A percentile compares a stretch with the other conserved stretches of the same genome.
Evolutionary conservation across 2,797 vertebrate species (phyloP).

Genomic region (Oreonectes daqikongensis): DNA sequence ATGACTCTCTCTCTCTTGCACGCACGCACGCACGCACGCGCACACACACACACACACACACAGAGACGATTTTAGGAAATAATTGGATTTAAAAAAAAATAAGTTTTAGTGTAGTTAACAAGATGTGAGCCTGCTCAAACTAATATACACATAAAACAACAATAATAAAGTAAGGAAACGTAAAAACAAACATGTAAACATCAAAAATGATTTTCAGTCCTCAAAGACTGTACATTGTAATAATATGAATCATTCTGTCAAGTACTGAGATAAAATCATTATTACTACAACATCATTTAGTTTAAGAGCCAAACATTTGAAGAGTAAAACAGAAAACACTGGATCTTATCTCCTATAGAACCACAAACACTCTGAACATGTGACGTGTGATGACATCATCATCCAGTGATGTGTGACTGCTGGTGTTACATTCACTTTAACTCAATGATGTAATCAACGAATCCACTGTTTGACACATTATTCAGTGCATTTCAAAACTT

Average conservation of each 20-base stretch:
- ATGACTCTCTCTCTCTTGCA: neutral
- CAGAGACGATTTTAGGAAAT: neutral
- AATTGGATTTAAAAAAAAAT: neutral
- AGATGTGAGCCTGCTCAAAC: neutral
- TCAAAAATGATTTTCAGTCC: slow-evolving; percentile 5
- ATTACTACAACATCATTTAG: no score
- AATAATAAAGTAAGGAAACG: neutral
- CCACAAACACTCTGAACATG: neutral
- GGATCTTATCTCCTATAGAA: no score
- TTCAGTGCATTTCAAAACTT: no score
- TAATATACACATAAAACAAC: neutral
- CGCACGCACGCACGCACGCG: neutral
- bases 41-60: neutral
- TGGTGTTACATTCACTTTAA: neutral
- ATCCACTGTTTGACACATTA: neutral
- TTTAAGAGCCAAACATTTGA: neutral
- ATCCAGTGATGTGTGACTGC: slow-evolving; percentile 21
- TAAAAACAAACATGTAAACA: slow-evolving; percentile 20
- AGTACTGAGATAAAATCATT: neutral
- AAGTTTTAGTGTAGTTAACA: neutral
- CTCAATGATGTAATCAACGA: no score
- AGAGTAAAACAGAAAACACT: neutral
- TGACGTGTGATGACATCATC: slow-evolving; percentile 62
- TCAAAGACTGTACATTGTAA: neutral
- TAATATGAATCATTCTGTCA: neutral